Conservation (phyloP, 92 coral and sea anemone genomes). For the Zoanthus gigantus region DNA sequence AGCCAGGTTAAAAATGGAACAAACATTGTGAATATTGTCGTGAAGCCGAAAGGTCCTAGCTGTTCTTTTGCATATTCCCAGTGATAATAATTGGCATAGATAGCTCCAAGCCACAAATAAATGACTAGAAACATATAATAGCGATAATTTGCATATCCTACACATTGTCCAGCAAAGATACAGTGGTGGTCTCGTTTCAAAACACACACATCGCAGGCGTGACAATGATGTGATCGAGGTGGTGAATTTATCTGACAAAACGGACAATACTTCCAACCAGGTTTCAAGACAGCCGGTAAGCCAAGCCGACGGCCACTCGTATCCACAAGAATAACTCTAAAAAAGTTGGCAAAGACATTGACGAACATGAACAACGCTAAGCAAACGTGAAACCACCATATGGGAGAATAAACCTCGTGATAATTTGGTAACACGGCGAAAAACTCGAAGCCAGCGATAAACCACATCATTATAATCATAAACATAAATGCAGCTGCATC, state of each 20-base stretch:
- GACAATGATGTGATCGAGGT: slow-evolving; percentile 92
- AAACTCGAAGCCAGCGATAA: slow-evolving; percentile 85
- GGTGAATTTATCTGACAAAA: slow-evolving; percentile 94
- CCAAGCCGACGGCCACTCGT: slow-evolving; percentile 85
- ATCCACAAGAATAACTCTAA: slow-evolving; percentile 84
- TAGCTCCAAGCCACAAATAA: slow-evolving; percentile 94
- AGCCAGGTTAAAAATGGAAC: slow-evolving; percentile 84
- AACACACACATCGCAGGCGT: slow-evolving; percentile 89
- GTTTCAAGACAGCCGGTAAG: slow-evolving; percentile 90
- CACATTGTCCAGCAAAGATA: slow-evolving; percentile 92
- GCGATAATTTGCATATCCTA: slow-evolving; percentile 96
- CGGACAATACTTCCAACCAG: slow-evolving; percentile 97
- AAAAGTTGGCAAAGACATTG: slow-evolving; percentile 94
- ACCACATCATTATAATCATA: slow-evolving; percentile 82
- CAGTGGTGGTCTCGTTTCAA: slow-evolving; percentile 96
- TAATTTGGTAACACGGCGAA: slow-evolving; percentile 84
- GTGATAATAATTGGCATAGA: slow-evolving; percentile 91
- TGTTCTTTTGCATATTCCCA: slow-evolving; percentile 81
- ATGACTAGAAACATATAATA: slow-evolving; percentile 87
- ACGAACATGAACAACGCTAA: slow-evolving; percentile 82
- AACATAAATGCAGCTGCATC: slow-evolving; percentile 87
- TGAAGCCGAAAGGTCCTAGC: slow-evolving; percentile 78
- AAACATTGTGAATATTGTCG: slow-evolving; percentile 88
- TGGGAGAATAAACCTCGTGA: slow-evolving; percentile 77
- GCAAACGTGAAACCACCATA: slow-evolving; percentile 81